These are phyloP conservation scores for Hyla sarda DNA, from an alignment of 2,113 vertebrate species.

Conservation along the genomic window DNA sequence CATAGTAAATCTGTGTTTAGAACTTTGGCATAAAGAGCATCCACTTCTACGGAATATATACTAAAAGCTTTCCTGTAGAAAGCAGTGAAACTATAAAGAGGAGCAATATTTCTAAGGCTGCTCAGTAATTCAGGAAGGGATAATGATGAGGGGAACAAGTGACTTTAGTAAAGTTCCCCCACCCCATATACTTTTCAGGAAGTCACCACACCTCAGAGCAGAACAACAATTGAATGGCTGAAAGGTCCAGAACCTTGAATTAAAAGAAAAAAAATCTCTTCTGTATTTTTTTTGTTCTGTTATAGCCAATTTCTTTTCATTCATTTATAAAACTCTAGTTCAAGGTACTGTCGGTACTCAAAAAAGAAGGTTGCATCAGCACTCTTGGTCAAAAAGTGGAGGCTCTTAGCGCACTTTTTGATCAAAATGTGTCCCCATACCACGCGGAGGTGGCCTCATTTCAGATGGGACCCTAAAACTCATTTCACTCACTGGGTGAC, in stretches of 20 bases:
- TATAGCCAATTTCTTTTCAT: not conserved
- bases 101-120: slow-evolving; percentile 28
- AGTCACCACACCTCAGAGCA: slow-evolving; percentile 42
- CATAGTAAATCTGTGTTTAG: not conserved
- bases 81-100: slow-evolving; percentile 19
- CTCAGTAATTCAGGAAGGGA: slow-evolving; percentile 32
- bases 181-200: slow-evolving; percentile 39
- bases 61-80: slow-evolving; percentile 50
- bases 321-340: not conserved
- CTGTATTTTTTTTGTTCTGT: not conserved
- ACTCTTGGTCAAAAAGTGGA: too few relatives aligned
- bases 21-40: not conserved
- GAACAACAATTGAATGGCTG: slow-evolving; percentile 14
- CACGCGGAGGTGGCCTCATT: too few relatives aligned
- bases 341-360: not conserved
- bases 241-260: slow-evolving; percentile 9
- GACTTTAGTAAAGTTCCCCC: not conserved
- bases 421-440: too few relatives aligned
- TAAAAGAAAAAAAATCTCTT: not conserved
- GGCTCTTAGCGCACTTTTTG: too few relatives aligned
- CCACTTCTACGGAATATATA: slow-evolving; percentile 27
- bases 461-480: too few relatives aligned
- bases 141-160: slow-evolving; percentile 31
- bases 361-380: not conserved
- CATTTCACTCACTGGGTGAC: too few relatives aligned